Evolutionary conservation across 92 coral and sea anemone species (phyloP), one percentile per base, ranked within the genome.

Genomic region (Porites lobata): DNA sequence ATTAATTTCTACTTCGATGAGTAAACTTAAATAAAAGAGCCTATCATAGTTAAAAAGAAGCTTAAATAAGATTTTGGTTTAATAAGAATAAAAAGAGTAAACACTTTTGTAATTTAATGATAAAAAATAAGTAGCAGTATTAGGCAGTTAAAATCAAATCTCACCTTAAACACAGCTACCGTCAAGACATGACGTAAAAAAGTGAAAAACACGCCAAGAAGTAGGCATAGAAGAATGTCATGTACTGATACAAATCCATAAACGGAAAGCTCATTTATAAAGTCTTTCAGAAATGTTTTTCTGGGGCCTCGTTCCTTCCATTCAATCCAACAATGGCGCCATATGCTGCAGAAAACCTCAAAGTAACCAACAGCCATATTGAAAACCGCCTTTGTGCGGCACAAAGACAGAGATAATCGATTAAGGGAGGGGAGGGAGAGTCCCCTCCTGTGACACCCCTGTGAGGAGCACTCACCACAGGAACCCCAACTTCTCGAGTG

Each of bases 161-260:
- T 56, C 61, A 98, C 99, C 98, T 92, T 82, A 75, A 94, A 98
- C 12, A 94, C 7, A 26, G 79, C 65, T 26, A 80, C 63, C 3
- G 92, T 90, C 59, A 93, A 61, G 9, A 82, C 88, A 65, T 90
- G 92, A 69, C 99, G 93, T 61, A 91, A 80, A 53, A 95, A 19
- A 21, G 99, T 98, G 81, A 98, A 94, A 58, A 89, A 66, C 61
- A 98, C 85, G 18, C 96, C 99, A 9, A 98, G 82, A 29, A 85
- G 1, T 24, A 93, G 19, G 62, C 89, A 89, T 47, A 91, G 50
- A 7, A 64, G 43, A 24, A 95, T 68, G 72, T 98, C 99, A n/a
- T 89, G 53, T 24, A 50, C 50, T 5, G 91, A 82, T 57, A 98
- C 91, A 14, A 86, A 87, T 26, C 99, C 95, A 81, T 91, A 89